phyloP scores from a whole-genome alignment of 2,113 vertebrate genomes.

The Aptenodytes forsteri region DNA sequence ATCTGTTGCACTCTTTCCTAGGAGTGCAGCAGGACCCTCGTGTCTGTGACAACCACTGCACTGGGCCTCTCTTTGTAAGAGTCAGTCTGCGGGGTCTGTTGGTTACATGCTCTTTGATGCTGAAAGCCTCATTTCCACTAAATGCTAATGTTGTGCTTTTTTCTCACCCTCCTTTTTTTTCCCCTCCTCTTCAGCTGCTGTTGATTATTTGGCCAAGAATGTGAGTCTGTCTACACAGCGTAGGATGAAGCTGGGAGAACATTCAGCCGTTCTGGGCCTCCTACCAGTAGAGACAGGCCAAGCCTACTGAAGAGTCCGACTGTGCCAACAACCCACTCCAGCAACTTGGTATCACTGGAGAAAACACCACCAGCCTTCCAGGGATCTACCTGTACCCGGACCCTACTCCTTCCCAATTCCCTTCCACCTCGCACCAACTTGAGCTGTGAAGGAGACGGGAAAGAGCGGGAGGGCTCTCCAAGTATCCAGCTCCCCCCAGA shows the following conservation, averaged over 20 bases:
- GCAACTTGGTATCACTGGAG: background rate
- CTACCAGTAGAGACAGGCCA: conserved; percentile 98
- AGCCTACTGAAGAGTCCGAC: conserved; percentile 81
- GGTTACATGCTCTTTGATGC: background rate
- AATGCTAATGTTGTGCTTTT: background rate
- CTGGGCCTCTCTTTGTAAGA: background rate
- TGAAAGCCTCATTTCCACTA: background rate
- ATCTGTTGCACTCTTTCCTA: fast-evolving
- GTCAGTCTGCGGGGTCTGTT: background rate
- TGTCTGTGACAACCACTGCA: background rate
- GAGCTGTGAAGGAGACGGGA: background rate
- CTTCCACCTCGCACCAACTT: background rate
- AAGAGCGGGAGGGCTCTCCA: background rate
- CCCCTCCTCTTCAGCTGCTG: conserved; percentile 80
- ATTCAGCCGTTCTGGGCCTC: conserved; percentile 95
- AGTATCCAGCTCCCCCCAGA: background rate
- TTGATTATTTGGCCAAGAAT: conserved; percentile 98
- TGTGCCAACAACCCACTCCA: background rate
- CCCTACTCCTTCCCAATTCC: background rate
- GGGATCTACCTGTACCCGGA: background rate
- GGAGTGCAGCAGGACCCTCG: background rate
- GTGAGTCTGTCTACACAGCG: conserved; percentile 97
- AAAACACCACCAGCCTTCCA: conserved; percentile 27
- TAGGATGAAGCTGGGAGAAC: conserved; percentile 97
- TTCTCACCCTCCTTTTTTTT: background rate